These are phyloP conservation scores for Dioctria linearis DNA, from an alignment of 2,888 invertebrate genomes.

Conservation along the genomic window DNA sequence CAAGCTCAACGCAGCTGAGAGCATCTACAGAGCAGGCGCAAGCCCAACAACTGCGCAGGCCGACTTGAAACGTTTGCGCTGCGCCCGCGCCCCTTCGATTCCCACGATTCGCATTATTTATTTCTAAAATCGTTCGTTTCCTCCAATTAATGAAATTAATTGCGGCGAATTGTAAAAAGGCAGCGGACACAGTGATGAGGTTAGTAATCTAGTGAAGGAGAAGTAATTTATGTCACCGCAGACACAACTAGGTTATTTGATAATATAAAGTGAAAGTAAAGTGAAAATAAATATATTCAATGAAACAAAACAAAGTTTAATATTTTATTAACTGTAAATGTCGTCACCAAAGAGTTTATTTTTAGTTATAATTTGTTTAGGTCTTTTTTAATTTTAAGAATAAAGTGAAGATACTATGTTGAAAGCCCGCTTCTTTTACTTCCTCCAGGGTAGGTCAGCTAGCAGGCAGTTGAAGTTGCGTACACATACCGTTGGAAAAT, in stretches of 20 bases:
- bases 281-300: slow-evolving; percentile 48
- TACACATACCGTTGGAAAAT: too few relatives aligned
- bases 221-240: slow-evolving; percentile 45
- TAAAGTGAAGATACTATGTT: slow-evolving; percentile 52
- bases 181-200: slow-evolving; percentile 22
- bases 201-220: slow-evolving; percentile 41
- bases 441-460: neutral
- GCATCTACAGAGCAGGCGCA: neutral
- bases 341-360: slow-evolving; percentile 52
- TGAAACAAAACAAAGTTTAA: slow-evolving; percentile 50
- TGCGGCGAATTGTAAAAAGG: slow-evolving; percentile 16
- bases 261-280: slow-evolving; percentile 46
- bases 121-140: slow-evolving; percentile 30
- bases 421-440: slow-evolving; percentile 36
- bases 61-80: slow-evolving; percentile 13
- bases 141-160: slow-evolving; percentile 47
- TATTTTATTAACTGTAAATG: slow-evolving; percentile 52
- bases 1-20: neutral
- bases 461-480: too few relatives aligned
- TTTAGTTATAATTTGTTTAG: slow-evolving; percentile 49
- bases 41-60: neutral
- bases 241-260: slow-evolving; percentile 48
- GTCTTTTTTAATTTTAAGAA: slow-evolving; percentile 51
- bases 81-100: neutral
- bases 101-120: slow-evolving; percentile 17